Conservation (phyloP, 2,888 invertebrate genomes). For the Bedellia somnulentella region DNA sequence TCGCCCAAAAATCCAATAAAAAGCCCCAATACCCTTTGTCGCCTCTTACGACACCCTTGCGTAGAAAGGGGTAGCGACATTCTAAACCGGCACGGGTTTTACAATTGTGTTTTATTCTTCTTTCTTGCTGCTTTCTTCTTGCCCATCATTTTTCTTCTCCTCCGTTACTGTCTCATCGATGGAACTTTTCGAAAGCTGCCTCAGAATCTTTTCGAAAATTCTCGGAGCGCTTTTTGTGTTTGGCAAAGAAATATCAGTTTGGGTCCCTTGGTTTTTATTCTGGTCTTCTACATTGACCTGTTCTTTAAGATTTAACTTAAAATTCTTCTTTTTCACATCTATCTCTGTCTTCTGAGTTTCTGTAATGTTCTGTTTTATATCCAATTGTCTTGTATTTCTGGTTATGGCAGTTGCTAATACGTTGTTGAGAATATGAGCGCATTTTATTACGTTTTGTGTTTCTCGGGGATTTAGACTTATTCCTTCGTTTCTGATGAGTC, state of each 20-base stretch:
- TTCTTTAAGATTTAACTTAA: slow-evolving; percentile 38
- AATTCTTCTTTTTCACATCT: slow-evolving; percentile 22
- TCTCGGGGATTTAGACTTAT: slow-evolving; percentile 36
- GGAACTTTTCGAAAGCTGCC: slow-evolving; percentile 39
- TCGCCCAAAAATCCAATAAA: too few relatives aligned
- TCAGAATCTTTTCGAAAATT: slow-evolving; percentile 45
- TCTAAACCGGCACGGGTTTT: too few relatives aligned
- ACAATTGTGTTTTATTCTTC: slow-evolving; percentile 1
- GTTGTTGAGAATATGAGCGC: slow-evolving; percentile 39
- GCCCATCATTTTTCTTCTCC: background rate
- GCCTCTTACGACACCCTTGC: too few relatives aligned
- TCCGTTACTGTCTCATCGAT: slow-evolving; percentile 16
- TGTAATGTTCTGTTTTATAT: slow-evolving; percentile 12
- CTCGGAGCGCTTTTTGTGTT: slow-evolving; percentile 51
- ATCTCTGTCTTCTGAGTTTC: background rate
- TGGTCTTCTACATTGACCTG: slow-evolving; percentile 16
- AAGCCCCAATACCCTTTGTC: too few relatives aligned
- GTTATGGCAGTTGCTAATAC: slow-evolving; percentile 39
- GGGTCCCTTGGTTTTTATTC: slow-evolving; percentile 36
- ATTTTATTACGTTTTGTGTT: slow-evolving; percentile 43
- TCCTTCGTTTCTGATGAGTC: slow-evolving; percentile 30
- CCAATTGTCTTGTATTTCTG: slow-evolving; percentile 20
- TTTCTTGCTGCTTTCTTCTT: background rate
- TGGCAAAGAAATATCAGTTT: slow-evolving; percentile 48
- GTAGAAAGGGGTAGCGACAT: too few relatives aligned